phyloP scores from a whole-genome alignment of 2,113 vertebrate genomes.

The Trachemys scripta region DNA sequence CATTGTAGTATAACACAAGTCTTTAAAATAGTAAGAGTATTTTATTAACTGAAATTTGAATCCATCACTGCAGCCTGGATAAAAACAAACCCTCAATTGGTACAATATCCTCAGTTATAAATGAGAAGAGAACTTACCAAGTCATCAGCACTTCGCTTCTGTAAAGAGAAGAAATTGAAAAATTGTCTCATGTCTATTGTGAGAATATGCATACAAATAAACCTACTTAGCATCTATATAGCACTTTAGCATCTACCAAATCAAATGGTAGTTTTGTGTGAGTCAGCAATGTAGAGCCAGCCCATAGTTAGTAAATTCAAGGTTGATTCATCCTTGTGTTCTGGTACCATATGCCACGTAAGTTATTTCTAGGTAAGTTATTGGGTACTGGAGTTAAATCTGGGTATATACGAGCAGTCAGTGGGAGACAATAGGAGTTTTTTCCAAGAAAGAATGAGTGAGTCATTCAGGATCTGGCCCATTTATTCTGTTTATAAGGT shows the following conservation, averaged over 20 bases:
- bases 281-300: slow-evolving; percentile 10
- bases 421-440: not conserved
- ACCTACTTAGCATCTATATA: not conserved
- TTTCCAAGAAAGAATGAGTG: not conserved
- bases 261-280: not conserved
- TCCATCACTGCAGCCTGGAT: not conserved
- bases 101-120: not conserved
- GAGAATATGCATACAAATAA: slow-evolving; percentile 8
- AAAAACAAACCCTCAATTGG: not conserved
- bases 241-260: not conserved
- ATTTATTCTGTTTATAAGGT: not conserved
- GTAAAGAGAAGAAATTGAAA: slow-evolving; percentile 60
- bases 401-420: not conserved
- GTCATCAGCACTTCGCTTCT: slow-evolving; percentile 74
- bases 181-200: not conserved
- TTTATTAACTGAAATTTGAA: not conserved
- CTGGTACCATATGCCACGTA: not conserved
- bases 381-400: too few species aligned
- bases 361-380: not conserved
- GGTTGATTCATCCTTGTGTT: not conserved
- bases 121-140: slow-evolving; percentile 74
- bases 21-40: not conserved
- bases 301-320: not conserved
- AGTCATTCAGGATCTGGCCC: not conserved
- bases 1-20: not conserved